Evolutionary conservation across 2,113 vertebrate genomes (phyloP), one percentile per base, ranked within the genome.

Genomic region (Varanus salvator): DNA sequence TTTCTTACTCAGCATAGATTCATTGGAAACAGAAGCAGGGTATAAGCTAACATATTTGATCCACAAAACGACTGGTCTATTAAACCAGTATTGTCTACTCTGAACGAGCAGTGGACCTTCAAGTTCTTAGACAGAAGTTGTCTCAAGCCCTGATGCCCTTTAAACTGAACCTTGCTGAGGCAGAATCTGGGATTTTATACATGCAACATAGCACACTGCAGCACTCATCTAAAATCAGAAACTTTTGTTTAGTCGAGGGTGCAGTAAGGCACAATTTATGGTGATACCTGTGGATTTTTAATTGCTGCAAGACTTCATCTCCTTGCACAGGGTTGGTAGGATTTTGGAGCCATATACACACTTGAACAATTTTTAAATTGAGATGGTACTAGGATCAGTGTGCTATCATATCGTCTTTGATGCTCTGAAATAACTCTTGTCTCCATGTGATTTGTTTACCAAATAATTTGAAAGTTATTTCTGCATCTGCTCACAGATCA

Each of bases 21-120:
- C 80, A 54, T 88, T 90, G 60, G 77, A 52, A 92, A 23, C 57
- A n/a, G 81, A 92, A 64, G 23, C 34, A 44, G n/a, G 34, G 17
- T 76, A 15, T 76, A 38, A 44, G 31, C 14, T 6, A 76, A 76
- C 34, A 34, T 6, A 7, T 76, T 76, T 76, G 15, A 76, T 69
- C 23, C 23, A 29, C 8, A 6, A 29, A 27, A 29, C 68, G 7
- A 29, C 27, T 25, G 68, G 27, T 69, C 68, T 27, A 69, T 69
- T 17, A 25, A 8, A 29, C 25, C 27, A 69, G 27, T 69, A 69
- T 27, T 69, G 25, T 6, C 7, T 25, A 69, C 25, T 69, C 68
- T 27, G 29, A 64, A 64, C 3, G 21, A 19, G 60, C 19, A 27
- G 23, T 69, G 68, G 68, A 2, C 27, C 68, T 29, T 69, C 27